Evolutionary conservation across 2,888 invertebrate species (phyloP), one percentile per base, ranked within the genome.

Genomic region (Troides oblongomaculatus): DNA sequence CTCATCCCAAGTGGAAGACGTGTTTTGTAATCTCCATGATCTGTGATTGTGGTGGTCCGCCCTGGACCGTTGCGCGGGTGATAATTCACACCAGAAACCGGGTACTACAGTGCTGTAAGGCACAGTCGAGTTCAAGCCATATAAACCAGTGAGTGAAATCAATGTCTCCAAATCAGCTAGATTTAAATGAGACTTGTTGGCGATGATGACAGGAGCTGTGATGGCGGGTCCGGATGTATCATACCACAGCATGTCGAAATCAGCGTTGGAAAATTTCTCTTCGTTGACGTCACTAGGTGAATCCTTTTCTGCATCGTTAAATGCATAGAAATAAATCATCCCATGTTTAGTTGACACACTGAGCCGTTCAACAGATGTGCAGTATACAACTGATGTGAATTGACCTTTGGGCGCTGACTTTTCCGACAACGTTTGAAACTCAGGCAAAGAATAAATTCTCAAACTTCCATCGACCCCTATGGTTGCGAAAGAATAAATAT

Each of bases 11-110:
- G 98, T 97, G 30, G 96, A 96, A 87, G 96, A 95, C 76, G 97
- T 97, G 75, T 96, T 96, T 81, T 97, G 97, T 39, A 98, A 92
- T 66, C 98, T 94, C 97, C 98, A 98, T 0, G 97, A 97, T 74
- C 97, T 94, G 7, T 97, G 97, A 79, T 97, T 96, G 81, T 97
- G 97, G 1, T 98, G 97, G 84, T 98, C 97, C 56, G 97, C 95
- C 23, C 98, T 93, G 77, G 98, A 97, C 70, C 97, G 95, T 82
- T 98, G 97, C 7, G 97, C 97, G 74, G 98, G 98, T 77, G 98
- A 97, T 78, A 98, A 94, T 85, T 98, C 98, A 74, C 96, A 96
- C 98, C 98, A 98, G 86, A 98, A 98, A 5, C 97, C 96, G 0
- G 98, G 97, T 4, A 98, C 97, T 21, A 97, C 97, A 0, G 97